phyloP scores from a whole-genome alignment of 1,140 invertebrate genomes.

The Coelopa frigida region DNA sequence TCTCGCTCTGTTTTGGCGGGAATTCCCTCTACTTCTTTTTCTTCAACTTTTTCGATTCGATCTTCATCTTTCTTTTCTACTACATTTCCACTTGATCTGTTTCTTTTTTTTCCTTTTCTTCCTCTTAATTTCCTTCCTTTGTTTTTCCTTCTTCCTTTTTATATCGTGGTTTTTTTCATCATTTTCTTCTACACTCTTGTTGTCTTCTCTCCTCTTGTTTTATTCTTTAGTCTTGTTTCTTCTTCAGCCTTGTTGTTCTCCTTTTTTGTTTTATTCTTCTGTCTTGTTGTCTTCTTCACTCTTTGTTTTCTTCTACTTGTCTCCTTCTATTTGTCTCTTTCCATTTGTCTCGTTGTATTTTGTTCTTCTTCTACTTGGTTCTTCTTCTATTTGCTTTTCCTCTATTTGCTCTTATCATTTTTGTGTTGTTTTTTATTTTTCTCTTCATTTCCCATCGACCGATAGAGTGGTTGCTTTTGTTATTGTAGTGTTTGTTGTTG shows the following conservation, averaged over 20 bases:
- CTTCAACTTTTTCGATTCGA: not conserved
- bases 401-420: not conserved
- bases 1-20: slow-evolving; percentile 13
- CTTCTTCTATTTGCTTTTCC: not conserved
- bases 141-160: not conserved
- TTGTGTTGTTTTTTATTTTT: slow-evolving; percentile 6
- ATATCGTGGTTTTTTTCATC: not conserved
- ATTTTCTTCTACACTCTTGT: not conserved
- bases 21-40: slow-evolving; percentile 5
- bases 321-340: not conserved
- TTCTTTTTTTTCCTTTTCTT: not conserved
- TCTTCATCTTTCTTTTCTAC: not conserved
- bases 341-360: not conserved
- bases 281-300: not conserved
- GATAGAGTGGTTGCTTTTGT: slow-evolving; percentile 1
- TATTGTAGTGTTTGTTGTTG: not conserved
- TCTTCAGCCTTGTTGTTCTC: not conserved
- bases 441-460: slow-evolving; percentile 7
- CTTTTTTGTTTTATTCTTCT: not conserved
- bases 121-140: not conserved
- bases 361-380: not conserved
- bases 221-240: not conserved
- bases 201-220: not conserved
- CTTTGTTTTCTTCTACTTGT: not conserved
- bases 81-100: not conserved